Conservation (phyloP, 2,113 vertebrate genomes). For the Balaeniceps rex region DNA sequence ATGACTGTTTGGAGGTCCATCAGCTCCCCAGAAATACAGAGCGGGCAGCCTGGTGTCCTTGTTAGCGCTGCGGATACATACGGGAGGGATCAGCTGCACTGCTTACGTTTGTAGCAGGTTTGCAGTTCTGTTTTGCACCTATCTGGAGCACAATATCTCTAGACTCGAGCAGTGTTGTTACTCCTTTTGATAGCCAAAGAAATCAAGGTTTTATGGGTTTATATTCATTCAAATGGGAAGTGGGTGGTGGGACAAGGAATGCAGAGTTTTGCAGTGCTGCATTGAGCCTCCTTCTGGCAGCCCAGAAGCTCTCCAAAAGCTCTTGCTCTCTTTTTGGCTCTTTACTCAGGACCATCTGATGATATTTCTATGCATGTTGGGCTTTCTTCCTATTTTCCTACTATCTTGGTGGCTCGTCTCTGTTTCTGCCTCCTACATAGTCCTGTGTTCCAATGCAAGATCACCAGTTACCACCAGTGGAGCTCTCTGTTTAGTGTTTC, state of each 20-base stretch:
- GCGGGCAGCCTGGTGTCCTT: not conserved
- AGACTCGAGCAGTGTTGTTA: not conserved
- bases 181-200: not conserved
- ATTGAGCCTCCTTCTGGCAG: not conserved
- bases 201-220: not conserved
- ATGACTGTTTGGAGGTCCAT: not conserved
- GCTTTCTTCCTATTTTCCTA: not conserved
- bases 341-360: not conserved
- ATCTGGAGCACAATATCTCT: not conserved
- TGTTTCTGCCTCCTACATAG: not conserved
- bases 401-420: not conserved
- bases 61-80: rapidly evolving
- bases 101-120: not conserved
- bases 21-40: not conserved
- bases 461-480: not conserved
- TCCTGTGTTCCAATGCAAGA: not conserved
- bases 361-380: not conserved
- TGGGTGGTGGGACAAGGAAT: not conserved
- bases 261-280: not conserved
- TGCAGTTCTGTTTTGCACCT: not conserved
- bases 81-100: not conserved
- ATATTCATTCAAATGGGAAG: not conserved
- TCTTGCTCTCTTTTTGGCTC: not conserved
- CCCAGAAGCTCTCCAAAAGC: not conserved
- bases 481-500: not conserved